Evolutionary conservation across 2,888 invertebrate species (phyloP), one percentile per base, ranked within the genome.

Genomic region (Xestoiulus laeticollis): DNA sequence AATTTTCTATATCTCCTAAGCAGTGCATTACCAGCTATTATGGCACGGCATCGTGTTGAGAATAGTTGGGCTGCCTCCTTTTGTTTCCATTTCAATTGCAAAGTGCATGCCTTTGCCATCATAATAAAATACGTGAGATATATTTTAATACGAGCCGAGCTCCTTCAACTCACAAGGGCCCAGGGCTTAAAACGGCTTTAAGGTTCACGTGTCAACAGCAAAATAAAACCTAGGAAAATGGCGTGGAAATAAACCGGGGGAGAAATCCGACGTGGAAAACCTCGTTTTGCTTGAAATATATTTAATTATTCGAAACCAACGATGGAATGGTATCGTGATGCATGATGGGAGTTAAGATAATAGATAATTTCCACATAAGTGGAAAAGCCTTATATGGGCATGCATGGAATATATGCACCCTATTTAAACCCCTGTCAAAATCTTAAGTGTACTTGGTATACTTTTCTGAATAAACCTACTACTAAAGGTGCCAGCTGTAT

Each of bases 1-100:
- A 59, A 59, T 59, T 59, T 59, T 59, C 53, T 59, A 59, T 59
- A 59, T 59, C 53, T 59, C n/a, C 53, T 59, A 59, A 59, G 53
- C 53, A 59, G 53, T 59, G 53, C 53, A 59, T 59, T 59, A 59
- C 53, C 53, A 59, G n/a, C 53, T 59, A 59, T 59, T 59, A 59
- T 59, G 53, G n/a, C n/a, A n/a, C n/a, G 53, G 53, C 53, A 59
- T 59, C 53, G 53, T 59, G 53, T 59, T 59, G 53, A n/a, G 53
- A 59, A 59, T 59, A 59, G 16, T 59, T 59, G 53, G n/a, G n/a
- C 53, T 59, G 53, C 53, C 53, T 59, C 53, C 53, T 59, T 59
- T 59, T 59, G 53, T 59, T 59, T 59, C 53, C 53, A 59, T 59
- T 59, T 59, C 53, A 59, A 59, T 59, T 59, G 53, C 53, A 59